Conservation (phyloP, 2,888 invertebrate genomes). For the Plagodis dolabraria region DNA sequence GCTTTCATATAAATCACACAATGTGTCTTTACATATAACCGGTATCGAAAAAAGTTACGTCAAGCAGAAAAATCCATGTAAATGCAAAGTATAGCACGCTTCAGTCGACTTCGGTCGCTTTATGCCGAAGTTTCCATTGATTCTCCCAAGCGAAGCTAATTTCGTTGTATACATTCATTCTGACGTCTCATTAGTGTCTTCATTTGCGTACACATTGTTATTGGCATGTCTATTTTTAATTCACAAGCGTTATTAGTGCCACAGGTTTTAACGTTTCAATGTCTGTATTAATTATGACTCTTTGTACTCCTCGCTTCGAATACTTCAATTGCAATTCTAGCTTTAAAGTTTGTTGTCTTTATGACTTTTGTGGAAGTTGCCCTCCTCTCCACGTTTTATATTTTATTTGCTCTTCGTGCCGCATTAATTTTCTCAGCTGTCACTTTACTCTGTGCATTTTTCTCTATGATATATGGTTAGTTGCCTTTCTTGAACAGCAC, state of each 20-base stretch:
- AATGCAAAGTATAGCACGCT: conserved; percentile 27
- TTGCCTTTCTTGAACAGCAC: conserved; percentile 23
- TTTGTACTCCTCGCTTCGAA: conserved; percentile 16
- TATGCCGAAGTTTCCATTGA: conserved; percentile 40
- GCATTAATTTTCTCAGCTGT: conserved; percentile 25
- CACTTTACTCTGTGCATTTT: conserved; percentile 25
- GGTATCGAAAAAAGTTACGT: too few species aligned
- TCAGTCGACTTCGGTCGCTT: conserved; percentile 25
- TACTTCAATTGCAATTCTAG: conserved; percentile 5
- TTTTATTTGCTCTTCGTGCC: conserved; percentile 20
- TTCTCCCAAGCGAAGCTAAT: conserved; percentile 58
- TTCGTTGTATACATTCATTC: conserved; percentile 56
- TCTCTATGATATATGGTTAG: conserved; percentile 29
- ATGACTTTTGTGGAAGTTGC: conserved; percentile 9
- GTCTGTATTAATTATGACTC: conserved; percentile 45
- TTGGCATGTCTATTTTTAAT: conserved; percentile 66
- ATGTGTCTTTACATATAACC: too few species aligned
- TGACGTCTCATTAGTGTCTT: conserved; percentile 71
- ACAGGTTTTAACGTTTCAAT: conserved; percentile 41
- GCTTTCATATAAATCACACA: too few species aligned
- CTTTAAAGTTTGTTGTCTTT: conserved; percentile 5
- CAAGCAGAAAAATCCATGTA: too few species aligned
- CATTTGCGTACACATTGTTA: conserved; percentile 66
- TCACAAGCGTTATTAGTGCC: conserved; percentile 44
- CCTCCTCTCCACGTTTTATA: conserved; percentile 8